Base-by-base conservation (phyloP, 2,113 vertebrate species). In the Solea senegalensis region DNA sequence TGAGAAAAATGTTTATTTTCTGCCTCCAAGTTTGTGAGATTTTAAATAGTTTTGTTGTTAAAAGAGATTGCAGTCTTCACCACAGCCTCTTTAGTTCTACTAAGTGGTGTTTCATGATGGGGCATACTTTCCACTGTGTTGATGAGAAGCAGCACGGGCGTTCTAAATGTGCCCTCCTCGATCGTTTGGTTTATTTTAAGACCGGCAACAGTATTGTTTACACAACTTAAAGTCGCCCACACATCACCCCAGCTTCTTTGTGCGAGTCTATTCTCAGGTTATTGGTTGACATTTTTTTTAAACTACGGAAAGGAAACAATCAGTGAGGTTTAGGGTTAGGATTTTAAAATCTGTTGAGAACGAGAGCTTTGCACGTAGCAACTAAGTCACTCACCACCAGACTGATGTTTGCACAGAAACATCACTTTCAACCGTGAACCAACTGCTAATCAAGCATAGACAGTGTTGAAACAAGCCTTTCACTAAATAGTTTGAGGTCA, bases 181-280 rank as follows among this genome's bases (percentile, higher is more conserved):
- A 41, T 21, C 0, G 0, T 28, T 46, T 71, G 62, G 44, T 80
- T 76, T 79, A 81, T 81, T 85, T 80, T 70, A 56, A 70, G 63
- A 34, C 41, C 5, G 13, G 41, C 27, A 4, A 50, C 48, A 44
- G 26, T 12, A 39, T 21, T 72, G 40, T 72, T 78, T 28, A 48
- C 43, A 44, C 9, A 2, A 6, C 10, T 54, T 52, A 9, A 28
- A 46, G 4, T 51, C 48, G 9, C 68, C 80, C 70, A 9, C 67
- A 0, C 7, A 51, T 69, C 40, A 72, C 15, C 21, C 63, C 5
- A n/a, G 34, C 43, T 6, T n/a, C 26, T 11, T 65, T 13, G 12
- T n/a, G 1, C n/a, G 9, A 1, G 11, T 56, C 51, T 60, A 52
- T 16, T 69, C 49, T 46, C 8, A 16, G 12, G 6, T 9, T 39